phyloP scores from a whole-genome alignment of 2,113 vertebrate species.

The Alaudala cheleensis region DNA sequence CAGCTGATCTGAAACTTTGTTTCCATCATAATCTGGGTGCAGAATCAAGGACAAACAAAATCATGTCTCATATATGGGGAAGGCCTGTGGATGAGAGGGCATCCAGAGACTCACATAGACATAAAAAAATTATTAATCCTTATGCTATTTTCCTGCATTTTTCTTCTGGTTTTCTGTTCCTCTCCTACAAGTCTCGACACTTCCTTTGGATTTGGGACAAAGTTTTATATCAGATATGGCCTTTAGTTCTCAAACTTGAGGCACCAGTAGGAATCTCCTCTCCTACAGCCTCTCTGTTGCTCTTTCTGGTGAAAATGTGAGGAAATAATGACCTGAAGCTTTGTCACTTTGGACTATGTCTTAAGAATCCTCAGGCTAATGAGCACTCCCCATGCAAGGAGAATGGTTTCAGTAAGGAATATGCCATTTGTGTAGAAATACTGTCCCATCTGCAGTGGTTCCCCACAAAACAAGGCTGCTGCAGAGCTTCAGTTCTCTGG shows the following conservation, averaged over 20 bases:
- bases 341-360: not conserved
- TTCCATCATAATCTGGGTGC: not conserved
- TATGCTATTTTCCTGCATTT: not conserved
- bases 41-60: not conserved
- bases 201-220: not conserved
- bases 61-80: not conserved
- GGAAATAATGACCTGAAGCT: not conserved
- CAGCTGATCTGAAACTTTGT: not conserved
- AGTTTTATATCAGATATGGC: not conserved
- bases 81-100: not conserved
- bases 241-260: not conserved
- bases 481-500: not conserved
- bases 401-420: not conserved
- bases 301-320: not conserved
- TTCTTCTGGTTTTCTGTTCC: not conserved
- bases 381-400: not conserved
- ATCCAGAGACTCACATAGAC: not conserved
- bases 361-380: not conserved
- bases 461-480: not conserved
- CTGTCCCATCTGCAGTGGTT: not conserved
- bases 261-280: not conserved
- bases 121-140: not conserved
- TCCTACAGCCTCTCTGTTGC: not conserved
- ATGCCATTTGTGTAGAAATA: not conserved
- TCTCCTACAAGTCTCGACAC: not conserved